phyloP scores from a whole-genome alignment of 2,888 invertebrate species.

The Drosophila pseudotalamancana region DNA sequence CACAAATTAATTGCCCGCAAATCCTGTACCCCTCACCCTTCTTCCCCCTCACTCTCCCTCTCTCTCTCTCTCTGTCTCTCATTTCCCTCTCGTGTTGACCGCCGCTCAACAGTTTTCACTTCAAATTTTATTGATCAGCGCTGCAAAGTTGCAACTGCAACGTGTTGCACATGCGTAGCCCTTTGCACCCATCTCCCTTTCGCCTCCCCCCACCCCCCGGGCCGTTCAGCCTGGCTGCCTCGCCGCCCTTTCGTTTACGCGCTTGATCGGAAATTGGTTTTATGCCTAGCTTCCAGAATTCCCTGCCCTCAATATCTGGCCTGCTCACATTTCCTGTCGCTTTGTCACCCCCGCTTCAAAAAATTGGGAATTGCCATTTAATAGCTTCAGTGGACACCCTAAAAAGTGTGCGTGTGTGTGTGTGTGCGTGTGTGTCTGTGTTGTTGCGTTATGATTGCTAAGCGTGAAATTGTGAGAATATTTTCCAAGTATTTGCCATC shows the following conservation, averaged over 20 bases:
- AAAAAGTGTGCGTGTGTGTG: conserved; percentile 9
- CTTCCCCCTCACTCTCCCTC: neutral
- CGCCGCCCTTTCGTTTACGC: conserved; percentile 56
- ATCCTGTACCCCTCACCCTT: conserved; percentile 71
- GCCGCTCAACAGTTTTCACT: conserved; percentile 77
- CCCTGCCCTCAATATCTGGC: conserved; percentile 37
- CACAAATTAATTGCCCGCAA: conserved; percentile 84
- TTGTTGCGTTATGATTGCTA: conserved; percentile 61
- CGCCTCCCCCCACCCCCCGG: conserved; percentile 2
- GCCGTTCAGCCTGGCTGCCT: conserved; percentile 54
- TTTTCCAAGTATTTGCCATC: conserved; percentile 36
- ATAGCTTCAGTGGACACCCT: conserved; percentile 77
- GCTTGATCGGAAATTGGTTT: conserved; percentile 81
- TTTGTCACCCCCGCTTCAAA: conserved; percentile 46
- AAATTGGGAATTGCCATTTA: conserved; percentile 51
- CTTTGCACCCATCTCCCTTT: conserved; percentile 7
- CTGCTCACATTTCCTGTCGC: conserved; percentile 62
- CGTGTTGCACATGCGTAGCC: conserved; percentile 75
- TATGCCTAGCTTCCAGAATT: conserved; percentile 64
- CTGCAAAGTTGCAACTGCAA: conserved; percentile 33
- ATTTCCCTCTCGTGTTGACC: neutral
- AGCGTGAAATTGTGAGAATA: conserved; percentile 78
- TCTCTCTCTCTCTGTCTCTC: neutral
- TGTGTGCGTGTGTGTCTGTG: conserved; percentile 3
- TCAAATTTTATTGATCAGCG: conserved; percentile 72